A percentile compares a stretch with the other conserved stretches of the same genome.
Evolutionary conservation across 2,113 vertebrate species (phyloP).

Genomic region (Caretta caretta): DNA sequence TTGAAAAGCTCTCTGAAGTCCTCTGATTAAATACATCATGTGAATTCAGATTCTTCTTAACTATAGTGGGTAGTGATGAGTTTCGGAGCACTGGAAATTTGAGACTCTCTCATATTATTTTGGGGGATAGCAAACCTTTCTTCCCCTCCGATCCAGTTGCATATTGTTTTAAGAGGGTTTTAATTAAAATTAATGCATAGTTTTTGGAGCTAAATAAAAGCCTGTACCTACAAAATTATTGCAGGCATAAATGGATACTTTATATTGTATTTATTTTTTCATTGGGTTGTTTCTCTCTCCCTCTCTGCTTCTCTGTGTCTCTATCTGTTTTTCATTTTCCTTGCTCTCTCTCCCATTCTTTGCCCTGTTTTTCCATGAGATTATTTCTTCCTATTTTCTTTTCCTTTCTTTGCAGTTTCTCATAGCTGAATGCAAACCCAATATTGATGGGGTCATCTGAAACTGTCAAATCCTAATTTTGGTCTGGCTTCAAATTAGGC

Average conservation of each 20-base stretch:
- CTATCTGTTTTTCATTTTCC: too few relatives aligned
- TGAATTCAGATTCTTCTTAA: rapidly evolving
- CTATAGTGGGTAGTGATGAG: background rate
- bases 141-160: background rate
- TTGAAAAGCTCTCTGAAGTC: background rate
- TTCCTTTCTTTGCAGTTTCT: background rate
- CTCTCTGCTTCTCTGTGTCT: too few relatives aligned
- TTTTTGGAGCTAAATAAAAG: background rate
- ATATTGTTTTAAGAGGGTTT: background rate
- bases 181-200: background rate
- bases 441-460: background rate
- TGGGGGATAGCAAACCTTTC: background rate
- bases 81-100: background rate
- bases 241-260: background rate
- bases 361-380: background rate
- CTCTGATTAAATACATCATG: rapidly evolving
- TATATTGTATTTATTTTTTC: background rate
- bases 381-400: background rate
- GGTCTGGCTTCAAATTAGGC: background rate
- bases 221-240: background rate
- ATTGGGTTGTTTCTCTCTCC: background rate
- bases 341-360: background rate
- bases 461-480: background rate
- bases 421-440: rapidly evolving
- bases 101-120: background rate